Base-by-base conservation (phyloP, 2,797 vertebrate genomes). In the Fistularia tabacaria region DNA sequence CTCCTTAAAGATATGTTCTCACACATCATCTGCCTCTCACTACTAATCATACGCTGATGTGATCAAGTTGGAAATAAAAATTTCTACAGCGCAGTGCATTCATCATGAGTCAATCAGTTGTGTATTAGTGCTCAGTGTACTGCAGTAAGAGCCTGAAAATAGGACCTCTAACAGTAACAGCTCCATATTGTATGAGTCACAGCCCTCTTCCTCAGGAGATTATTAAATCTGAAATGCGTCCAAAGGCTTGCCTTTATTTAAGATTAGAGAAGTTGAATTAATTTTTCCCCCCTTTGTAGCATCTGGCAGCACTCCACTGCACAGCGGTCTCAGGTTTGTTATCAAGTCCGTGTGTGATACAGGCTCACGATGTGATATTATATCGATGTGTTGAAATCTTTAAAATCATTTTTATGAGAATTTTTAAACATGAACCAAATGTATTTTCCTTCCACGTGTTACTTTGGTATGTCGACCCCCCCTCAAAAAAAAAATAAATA, bases 161-260 rank as follows among this genome's bases (percentile, higher is more conserved):
- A 80, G 58, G 50, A 49, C 36, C 14, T 14, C 37, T 25, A 38
- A 60, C 59, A 69, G 72, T 54, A 78, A 64, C 71, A 69, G 66
- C 71, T 81, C 59, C 74, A 72, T 66, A 54, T 68, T 71, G 62
- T 57, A 65, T 71, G 78, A 84, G 55, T 77, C 75, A 72, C 39
- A 50, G 71, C 38, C 51, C 63, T 74, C 43, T 66, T 66, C 55
- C 49, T 77, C 43, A 3, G 49, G 49, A 77, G 58, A 62, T 66
- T 66, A 70, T 69, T 66, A 69, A 65, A 77, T 38, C 14, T 6
- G 8, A 70, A 54, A 59, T 40, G 12, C 8, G 4, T 59, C 56
- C 59, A 25, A 67, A 52, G 0, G 3, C 49, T 42, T n/a, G 36
- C 46, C 9, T 64, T 61, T 38, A 48, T 10, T 37, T 3, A 61